Percentiles rank a stretch among this genome's conserved stretches.
phyloP scores from a whole-genome alignment of 2,797 vertebrate genomes.

The Lepidocolaptes lacrymiger region DNA sequence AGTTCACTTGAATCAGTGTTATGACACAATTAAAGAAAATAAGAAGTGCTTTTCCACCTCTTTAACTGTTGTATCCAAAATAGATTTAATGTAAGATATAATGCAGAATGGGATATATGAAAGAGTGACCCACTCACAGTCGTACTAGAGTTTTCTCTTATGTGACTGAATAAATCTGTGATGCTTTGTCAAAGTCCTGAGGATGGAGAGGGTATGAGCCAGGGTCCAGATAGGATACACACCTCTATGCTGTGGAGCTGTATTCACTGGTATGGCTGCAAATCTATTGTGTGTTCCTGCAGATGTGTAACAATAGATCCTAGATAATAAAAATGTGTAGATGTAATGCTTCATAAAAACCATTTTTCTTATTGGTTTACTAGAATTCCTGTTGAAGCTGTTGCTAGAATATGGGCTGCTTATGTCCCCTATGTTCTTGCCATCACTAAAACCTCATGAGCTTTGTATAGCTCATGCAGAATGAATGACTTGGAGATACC shows the following conservation, averaged over 20 bases:
- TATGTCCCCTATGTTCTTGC: background rate
- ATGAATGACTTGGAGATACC: background rate
- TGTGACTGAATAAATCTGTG: background rate
- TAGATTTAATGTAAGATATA: background rate
- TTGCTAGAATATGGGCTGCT: background rate
- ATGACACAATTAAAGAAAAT: background rate
- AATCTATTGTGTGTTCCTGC: fast-evolving
- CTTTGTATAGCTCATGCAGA: background rate
- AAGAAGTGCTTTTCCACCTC: background rate
- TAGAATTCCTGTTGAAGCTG: background rate
- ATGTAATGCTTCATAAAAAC: background rate
- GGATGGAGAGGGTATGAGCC: background rate
- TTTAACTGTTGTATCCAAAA: background rate
- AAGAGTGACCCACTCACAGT: background rate
- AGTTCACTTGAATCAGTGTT: background rate
- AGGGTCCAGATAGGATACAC: background rate
- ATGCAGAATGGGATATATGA: background rate
- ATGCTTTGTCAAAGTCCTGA: background rate
- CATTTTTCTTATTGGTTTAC: background rate
- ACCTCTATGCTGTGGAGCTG: background rate
- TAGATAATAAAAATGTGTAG: background rate
- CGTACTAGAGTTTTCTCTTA: background rate
- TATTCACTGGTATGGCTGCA: background rate
- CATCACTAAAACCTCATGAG: background rate
- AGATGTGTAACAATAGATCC: background rate